A percentile compares a stretch with the other conserved stretches of the same genome.
Evolutionary conservation across 2,888 invertebrate genomes (phyloP).

Genomic region (Ichneumoninae sp.): DNA sequence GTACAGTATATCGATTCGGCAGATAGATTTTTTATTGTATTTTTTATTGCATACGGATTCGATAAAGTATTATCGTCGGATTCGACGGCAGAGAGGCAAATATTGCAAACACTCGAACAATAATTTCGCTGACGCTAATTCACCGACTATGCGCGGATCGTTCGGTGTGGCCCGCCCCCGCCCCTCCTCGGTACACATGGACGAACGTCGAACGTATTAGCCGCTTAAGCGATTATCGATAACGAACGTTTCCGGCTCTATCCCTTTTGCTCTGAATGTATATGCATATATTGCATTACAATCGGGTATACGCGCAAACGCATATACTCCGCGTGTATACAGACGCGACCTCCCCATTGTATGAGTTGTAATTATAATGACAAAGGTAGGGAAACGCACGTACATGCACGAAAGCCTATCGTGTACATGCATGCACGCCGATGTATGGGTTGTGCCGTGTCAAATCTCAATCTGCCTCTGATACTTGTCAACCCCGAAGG

Average conservation of each 20-base stretch:
- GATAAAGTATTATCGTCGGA: not conserved
- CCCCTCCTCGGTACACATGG: not conserved
- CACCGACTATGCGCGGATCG: slow-evolving; percentile 19
- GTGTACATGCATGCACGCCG: not conserved
- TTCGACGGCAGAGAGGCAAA: slow-evolving; percentile 9
- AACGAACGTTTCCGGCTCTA: slow-evolving; percentile 30
- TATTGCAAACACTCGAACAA: slow-evolving; percentile 21
- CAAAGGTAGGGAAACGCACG: slow-evolving; percentile 18
- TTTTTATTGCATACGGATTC: not conserved
- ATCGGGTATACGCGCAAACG: slow-evolving; percentile 6
- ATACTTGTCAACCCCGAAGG: not conserved
- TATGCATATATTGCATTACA: slow-evolving; percentile 9
- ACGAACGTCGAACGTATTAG: slow-evolving; percentile 29
- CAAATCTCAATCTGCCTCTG: not conserved
- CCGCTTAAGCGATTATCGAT: slow-evolving; percentile 42
- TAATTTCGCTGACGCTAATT: slow-evolving; percentile 34
- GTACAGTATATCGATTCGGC: not conserved
- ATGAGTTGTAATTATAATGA: slow-evolving; percentile 26
- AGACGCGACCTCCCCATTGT: not conserved
- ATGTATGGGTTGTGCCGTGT: not conserved
- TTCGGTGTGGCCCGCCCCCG: not conserved
- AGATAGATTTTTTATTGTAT: too few relatives aligned
- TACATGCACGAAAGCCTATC: not conserved
- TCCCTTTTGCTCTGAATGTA: slow-evolving; percentile 6
- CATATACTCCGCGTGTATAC: slow-evolving; percentile 3